phyloP scores from a whole-genome alignment of 2,113 vertebrate species.

The Sterna hirundo region DNA sequence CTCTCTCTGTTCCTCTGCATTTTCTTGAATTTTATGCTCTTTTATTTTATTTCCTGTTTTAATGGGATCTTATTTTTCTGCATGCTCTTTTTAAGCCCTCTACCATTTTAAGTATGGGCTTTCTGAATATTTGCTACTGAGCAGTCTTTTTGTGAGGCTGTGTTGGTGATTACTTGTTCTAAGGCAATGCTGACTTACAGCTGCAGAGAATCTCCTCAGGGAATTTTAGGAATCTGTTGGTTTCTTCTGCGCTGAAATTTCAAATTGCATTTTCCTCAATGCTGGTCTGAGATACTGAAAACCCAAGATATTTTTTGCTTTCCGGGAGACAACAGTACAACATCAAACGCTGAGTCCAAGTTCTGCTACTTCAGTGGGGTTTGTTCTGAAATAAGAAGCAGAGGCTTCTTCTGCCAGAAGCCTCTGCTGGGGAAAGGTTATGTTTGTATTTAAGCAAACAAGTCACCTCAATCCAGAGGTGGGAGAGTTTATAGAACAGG shows the following conservation, averaged over 20 bases:
- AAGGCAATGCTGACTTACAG: background rate
- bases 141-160: background rate
- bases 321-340: background rate
- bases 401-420: background rate
- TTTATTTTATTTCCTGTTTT: background rate
- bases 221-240: background rate
- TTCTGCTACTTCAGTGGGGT: background rate
- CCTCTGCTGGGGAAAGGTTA: background rate
- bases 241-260: background rate
- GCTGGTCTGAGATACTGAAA: background rate
- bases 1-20: background rate
- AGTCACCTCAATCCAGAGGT: background rate
- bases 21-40: background rate
- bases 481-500: background rate
- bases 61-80: background rate
- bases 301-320: background rate
- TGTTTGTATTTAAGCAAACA: background rate
- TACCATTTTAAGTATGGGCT: background rate
- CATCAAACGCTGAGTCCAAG: background rate
- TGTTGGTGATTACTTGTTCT: background rate
- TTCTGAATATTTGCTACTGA: background rate
- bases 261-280: background rate
- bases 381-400: background rate
- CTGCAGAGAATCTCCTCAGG: background rate
- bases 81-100: background rate